Conservation (phyloP, 2,888 invertebrate species). For the Andrena marginata region DNA sequence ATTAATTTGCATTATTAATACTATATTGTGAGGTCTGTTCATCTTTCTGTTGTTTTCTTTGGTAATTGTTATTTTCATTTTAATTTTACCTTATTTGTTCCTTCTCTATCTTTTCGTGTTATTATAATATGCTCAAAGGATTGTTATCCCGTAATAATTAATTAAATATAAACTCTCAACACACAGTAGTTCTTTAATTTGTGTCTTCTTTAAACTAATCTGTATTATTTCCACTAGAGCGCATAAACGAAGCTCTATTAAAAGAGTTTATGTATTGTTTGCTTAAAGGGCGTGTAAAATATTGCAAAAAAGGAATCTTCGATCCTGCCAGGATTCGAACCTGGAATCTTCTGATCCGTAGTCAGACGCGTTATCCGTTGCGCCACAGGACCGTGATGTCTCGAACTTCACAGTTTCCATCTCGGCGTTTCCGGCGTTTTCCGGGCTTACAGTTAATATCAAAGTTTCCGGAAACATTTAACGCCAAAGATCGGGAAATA, state of each 20-base stretch:
- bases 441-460: conserved; percentile 2
- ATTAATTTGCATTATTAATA: too few relatives aligned
- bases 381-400: conserved; percentile 56
- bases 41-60: too few relatives aligned
- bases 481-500: conserved; percentile 19
- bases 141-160: too few relatives aligned
- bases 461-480: background rate
- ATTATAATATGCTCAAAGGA: too few relatives aligned
- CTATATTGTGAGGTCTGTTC: too few relatives aligned
- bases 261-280: background rate
- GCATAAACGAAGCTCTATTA: background rate
- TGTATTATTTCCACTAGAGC: background rate
- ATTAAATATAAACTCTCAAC: too few relatives aligned
- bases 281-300: background rate
- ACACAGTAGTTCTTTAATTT: background rate
- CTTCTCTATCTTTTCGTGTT: too few relatives aligned
- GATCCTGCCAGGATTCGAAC: conserved; percentile 89
- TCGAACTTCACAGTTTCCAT: background rate
- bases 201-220: background rate
- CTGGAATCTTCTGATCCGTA: conserved; percentile 86
- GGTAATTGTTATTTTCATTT: too few relatives aligned
- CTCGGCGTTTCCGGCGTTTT: background rate
- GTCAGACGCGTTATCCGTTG: conserved; percentile 79
- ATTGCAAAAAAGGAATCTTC: conserved; percentile 66
- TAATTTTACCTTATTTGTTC: too few relatives aligned